These are phyloP conservation scores for Sesia bembeciformis DNA, from an alignment of 2,888 invertebrate species.

Conservation along the genomic window DNA sequence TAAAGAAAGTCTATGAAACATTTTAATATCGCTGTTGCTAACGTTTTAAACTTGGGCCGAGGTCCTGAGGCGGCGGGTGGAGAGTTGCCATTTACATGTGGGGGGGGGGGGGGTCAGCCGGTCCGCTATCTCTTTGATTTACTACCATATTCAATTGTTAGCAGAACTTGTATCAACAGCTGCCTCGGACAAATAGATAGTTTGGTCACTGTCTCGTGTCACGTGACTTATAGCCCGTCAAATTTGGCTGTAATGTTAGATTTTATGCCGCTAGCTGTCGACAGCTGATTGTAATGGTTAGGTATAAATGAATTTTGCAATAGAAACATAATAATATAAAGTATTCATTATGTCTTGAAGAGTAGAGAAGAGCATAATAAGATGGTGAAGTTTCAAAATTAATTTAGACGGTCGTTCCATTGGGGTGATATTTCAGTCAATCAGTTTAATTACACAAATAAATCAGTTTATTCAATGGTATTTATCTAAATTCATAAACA, in stretches of 20 bases:
- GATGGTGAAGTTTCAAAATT: too few species aligned
- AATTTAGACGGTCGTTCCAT: too few species aligned
- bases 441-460: too few species aligned
- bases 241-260: neutral
- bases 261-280: neutral
- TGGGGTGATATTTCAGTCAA: too few species aligned
- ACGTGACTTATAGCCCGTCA: neutral
- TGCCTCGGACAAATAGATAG: conserved; percentile 37
- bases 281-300: neutral
- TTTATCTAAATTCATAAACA: too few species aligned
- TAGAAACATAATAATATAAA: too few species aligned
- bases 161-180: conserved; percentile 62
- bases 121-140: conserved; percentile 61
- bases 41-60: conserved; percentile 30
- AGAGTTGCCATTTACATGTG: conserved; percentile 52
- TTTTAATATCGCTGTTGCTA: conserved; percentile 9
- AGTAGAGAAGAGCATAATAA: too few species aligned
- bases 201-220: neutral
- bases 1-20: too few species aligned
- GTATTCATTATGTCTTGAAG: too few species aligned
- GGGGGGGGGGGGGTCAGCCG: conserved; percentile 57
- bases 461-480: too few species aligned
- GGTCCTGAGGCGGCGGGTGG: conserved; percentile 11
- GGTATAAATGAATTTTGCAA: neutral
- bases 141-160: conserved; percentile 67